These are phyloP conservation scores for Chitala chitala DNA, from an alignment of 2,113 vertebrate species.

Conservation along the genomic window DNA sequence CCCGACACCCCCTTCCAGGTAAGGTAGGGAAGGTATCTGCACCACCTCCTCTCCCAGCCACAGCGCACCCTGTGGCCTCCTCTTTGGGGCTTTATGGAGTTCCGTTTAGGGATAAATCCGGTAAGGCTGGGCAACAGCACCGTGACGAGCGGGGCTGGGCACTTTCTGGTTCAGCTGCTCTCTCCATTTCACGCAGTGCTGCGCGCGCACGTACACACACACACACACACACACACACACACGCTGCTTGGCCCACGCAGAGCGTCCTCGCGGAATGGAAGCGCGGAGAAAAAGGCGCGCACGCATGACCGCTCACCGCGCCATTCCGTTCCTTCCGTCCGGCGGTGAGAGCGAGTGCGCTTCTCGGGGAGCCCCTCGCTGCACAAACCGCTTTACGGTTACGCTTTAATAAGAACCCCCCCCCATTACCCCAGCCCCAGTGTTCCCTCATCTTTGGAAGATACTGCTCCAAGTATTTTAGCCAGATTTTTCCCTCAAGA, in stretches of 20 bases:
- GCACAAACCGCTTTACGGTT: constrained; percentile 39
- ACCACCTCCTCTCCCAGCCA: neutral
- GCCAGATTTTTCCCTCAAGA: constrained; percentile 12
- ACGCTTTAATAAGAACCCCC: constrained; percentile 38
- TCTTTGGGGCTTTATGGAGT: constrained; percentile 20
- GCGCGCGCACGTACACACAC: constrained; percentile 51
- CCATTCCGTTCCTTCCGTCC: constrained; percentile 70
- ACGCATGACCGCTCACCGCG: constrained; percentile 65
- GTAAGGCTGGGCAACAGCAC: constrained; percentile 59
- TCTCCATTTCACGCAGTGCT: constrained; percentile 68
- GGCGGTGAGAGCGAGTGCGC: constrained; percentile 43
- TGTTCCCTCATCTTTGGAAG: constrained; percentile 41
- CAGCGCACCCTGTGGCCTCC: neutral
- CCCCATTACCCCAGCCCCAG: neutral
- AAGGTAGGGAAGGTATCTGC: neutral
- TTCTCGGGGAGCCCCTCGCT: constrained; percentile 35
- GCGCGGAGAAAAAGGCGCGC: constrained; percentile 40
- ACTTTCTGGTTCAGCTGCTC: constrained; percentile 71
- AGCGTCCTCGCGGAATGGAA: constrained; percentile 35
- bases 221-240: neutral
- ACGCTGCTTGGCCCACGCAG: neutral
- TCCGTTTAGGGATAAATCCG: constrained; percentile 26
- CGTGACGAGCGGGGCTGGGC: constrained; percentile 66
- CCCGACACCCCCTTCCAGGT: neutral
- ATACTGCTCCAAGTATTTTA: constrained; percentile 39